phyloP scores from a whole-genome alignment of 2,888 invertebrate genomes.

The Napeogenes sylphis region DNA sequence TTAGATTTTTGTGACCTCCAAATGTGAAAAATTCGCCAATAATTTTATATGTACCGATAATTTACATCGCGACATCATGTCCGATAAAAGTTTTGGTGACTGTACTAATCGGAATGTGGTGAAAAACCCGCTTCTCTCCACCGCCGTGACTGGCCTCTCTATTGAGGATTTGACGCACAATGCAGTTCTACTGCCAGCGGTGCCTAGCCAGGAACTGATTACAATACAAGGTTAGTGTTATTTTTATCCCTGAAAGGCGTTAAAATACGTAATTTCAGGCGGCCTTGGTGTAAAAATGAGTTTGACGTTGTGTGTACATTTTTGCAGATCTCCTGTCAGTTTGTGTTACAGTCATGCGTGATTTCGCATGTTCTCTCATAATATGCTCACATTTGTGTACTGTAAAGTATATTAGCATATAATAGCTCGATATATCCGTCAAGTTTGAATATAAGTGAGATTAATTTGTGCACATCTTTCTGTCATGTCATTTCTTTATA shows the following conservation, averaged over 20 bases:
- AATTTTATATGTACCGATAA: slow-evolving; percentile 56
- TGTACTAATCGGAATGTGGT: slow-evolving; percentile 61
- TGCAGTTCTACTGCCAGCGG: slow-evolving; percentile 83
- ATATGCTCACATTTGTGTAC: not conserved
- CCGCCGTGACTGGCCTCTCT: slow-evolving; percentile 84
- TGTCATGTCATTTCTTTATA: slow-evolving; percentile 56
- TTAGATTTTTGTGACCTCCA: slow-evolving; percentile 72
- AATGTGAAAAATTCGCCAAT: slow-evolving; percentile 70
- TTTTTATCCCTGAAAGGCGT: slow-evolving; percentile 47
- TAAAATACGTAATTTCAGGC: slow-evolving; percentile 39
- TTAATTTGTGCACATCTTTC: not conserved
- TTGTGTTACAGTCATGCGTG: slow-evolving; percentile 21
- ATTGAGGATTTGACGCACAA: slow-evolving; percentile 85
- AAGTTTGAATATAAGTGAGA: not conserved
- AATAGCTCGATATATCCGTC: not conserved
- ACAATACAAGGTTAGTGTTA: slow-evolving; percentile 65
- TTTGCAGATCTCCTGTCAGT: slow-evolving; percentile 45
- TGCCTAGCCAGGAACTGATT: slow-evolving; percentile 58
- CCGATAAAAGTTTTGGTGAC: slow-evolving; percentile 72
- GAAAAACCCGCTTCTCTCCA: slow-evolving; percentile 84
- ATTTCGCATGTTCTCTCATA: slow-evolving; percentile 16
- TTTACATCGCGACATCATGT: slow-evolving; percentile 51
- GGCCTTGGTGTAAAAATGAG: slow-evolving; percentile 44
- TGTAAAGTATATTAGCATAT: not conserved
- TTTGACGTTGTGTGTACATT: slow-evolving; percentile 17